A percentile compares a stretch with the other conserved stretches of the same genome.
phyloP scores from a whole-genome alignment of 2,797 vertebrate species.

The Neoniphon sammara region DNA sequence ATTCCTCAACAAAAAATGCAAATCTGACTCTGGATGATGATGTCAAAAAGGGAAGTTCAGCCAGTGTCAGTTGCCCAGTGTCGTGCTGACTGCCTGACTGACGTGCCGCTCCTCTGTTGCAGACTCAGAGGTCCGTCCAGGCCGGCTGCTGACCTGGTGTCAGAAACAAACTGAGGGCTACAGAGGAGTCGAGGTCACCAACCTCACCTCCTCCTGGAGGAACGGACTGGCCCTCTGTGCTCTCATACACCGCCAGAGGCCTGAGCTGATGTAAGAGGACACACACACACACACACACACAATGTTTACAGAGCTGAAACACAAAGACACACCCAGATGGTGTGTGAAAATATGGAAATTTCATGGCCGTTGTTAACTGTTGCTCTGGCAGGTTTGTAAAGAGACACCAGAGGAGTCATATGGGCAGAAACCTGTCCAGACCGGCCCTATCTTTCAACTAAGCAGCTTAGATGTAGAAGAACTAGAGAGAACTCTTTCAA shows the following conservation, averaged over 20 bases:
- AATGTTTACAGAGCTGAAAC: background rate
- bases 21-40: background rate
- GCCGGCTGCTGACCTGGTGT: constrained; percentile 93
- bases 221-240: constrained; percentile 94
- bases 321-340: background rate
- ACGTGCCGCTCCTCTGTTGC: constrained; percentile 17
- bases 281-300: background rate
- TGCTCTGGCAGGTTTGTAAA: constrained; percentile 2
- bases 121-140: constrained; percentile 91
- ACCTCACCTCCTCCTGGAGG: constrained; percentile 93
- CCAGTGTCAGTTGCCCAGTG: too few relatives aligned
- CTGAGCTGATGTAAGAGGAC: constrained; percentile 90
- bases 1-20: too few relatives aligned
- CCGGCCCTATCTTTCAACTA: background rate
- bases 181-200: constrained; percentile 84
- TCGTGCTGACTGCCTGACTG: background rate
- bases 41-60: too few relatives aligned
- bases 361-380: constrained; percentile 2
- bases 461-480: background rate
- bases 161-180: constrained; percentile 94
- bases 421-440: background rate
- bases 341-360: background rate
- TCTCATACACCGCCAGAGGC: constrained; percentile 92
- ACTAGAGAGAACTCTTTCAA: too few relatives aligned
- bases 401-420: constrained; percentile 2